A percentile compares a stretch with the other conserved stretches of the same genome.
phyloP scores from a whole-genome alignment of 1,140 invertebrate species.

The Liolophura sinensis region DNA sequence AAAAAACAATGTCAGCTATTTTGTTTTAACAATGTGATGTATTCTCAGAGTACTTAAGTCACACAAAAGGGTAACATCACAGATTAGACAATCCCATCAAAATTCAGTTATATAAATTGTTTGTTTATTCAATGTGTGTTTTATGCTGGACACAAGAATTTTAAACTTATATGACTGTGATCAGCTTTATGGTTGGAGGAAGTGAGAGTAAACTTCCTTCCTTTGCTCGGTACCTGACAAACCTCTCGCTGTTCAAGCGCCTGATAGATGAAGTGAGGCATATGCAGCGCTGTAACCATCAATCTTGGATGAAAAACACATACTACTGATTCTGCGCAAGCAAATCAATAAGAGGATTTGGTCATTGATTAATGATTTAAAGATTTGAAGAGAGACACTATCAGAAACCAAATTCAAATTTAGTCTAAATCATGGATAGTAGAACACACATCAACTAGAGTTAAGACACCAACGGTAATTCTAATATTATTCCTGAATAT shows the following conservation, averaged over 20 bases:
- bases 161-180: no score
- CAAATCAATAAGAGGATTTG: neutral
- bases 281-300: neutral
- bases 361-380: conserved; percentile 1
- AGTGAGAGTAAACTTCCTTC: no score
- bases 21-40: neutral
- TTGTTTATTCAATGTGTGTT: no score
- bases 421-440: neutral
- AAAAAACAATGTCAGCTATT: neutral
- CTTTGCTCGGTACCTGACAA: no score
- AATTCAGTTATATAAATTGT: no score
- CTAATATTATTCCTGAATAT: neutral
- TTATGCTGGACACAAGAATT: no score
- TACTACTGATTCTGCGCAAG: neutral
- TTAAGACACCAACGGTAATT: neutral
- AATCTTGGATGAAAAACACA: neutral
- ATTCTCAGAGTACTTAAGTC: neutral
- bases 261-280: no score
- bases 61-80: neutral
- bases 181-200: no score
- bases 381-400: neutral
- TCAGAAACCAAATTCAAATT: neutral
- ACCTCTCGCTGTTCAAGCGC: no score
- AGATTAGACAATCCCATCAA: neutral
- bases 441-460: neutral